Evolutionary conservation across 2,113 vertebrate genomes (phyloP).

Genomic region (Caretta caretta): DNA sequence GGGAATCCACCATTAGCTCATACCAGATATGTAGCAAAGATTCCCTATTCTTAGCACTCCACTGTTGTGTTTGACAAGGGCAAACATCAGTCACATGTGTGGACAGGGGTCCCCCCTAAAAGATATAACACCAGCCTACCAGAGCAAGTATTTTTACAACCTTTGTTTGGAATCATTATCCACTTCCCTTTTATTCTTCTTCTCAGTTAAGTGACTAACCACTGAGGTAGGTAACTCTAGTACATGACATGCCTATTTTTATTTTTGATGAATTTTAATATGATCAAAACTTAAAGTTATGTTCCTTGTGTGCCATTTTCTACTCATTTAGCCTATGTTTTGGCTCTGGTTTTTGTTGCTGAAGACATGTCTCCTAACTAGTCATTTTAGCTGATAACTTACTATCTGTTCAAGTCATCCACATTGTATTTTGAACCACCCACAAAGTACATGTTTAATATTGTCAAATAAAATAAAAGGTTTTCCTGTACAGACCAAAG

Average conservation of each 20-base stretch:
- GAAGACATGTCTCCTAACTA: background rate
- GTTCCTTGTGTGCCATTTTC: background rate
- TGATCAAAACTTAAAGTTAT: background rate
- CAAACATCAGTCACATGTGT: background rate
- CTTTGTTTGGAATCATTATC: background rate
- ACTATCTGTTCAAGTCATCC: background rate
- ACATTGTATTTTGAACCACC: background rate
- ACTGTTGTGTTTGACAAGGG: background rate
- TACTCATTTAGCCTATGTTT: background rate
- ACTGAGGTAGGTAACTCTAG: background rate
- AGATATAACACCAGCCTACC: background rate
- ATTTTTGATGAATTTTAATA: background rate
- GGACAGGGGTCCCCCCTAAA: background rate
- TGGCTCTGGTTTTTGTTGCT: background rate
- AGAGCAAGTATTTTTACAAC: background rate
- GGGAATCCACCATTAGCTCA: background rate
- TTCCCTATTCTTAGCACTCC: background rate
- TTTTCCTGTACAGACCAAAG: background rate
- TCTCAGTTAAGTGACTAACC: background rate
- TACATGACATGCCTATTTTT: background rate
- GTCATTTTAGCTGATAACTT: background rate
- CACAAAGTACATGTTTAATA: background rate
- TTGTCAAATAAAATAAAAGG: background rate
- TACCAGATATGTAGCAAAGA: background rate
- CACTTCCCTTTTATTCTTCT: background rate